These are phyloP conservation scores for Chloroceryle amazona DNA, from an alignment of 2,797 vertebrate species.

Conservation along the genomic window DNA sequence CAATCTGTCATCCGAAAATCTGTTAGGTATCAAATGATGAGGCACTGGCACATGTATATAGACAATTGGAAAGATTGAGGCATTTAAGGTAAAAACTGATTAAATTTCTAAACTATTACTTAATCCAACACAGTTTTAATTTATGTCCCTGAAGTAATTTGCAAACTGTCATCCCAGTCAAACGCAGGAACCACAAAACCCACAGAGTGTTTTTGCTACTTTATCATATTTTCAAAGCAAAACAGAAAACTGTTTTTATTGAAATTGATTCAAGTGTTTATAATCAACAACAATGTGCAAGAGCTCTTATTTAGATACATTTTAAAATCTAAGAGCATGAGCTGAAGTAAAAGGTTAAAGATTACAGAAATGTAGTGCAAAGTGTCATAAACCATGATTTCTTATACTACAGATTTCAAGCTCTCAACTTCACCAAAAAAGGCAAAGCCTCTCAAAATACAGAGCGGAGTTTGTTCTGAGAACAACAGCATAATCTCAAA, in stretches of 20 bases:
- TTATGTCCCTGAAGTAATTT: not conserved
- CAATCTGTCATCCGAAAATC: not conserved
- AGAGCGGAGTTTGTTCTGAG: not conserved
- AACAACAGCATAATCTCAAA: not conserved
- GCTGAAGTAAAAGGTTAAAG: not conserved
- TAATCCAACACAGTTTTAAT: not conserved
- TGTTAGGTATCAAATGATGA: not conserved
- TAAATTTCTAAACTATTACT: not conserved
- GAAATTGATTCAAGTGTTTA: not conserved
- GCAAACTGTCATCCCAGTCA: not conserved
- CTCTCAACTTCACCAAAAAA: not conserved
- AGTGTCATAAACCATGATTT: not conserved
- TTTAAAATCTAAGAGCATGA: not conserved
- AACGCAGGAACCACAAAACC: not conserved
- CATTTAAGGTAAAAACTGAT: constrained; percentile 1
- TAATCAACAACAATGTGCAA: not conserved
- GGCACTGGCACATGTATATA: not conserved
- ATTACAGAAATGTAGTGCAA: not conserved
- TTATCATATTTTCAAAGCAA: not conserved
- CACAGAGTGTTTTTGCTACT: not conserved
- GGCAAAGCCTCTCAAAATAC: not conserved
- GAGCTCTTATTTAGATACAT: not conserved
- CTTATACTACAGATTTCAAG: not conserved
- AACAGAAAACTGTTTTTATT: not conserved
- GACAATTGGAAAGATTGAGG: not conserved